Evolutionary conservation across 1,140 invertebrate genomes (phyloP), one percentile per base, ranked within the genome.

Genomic region (Steinernema khuongi): DNA sequence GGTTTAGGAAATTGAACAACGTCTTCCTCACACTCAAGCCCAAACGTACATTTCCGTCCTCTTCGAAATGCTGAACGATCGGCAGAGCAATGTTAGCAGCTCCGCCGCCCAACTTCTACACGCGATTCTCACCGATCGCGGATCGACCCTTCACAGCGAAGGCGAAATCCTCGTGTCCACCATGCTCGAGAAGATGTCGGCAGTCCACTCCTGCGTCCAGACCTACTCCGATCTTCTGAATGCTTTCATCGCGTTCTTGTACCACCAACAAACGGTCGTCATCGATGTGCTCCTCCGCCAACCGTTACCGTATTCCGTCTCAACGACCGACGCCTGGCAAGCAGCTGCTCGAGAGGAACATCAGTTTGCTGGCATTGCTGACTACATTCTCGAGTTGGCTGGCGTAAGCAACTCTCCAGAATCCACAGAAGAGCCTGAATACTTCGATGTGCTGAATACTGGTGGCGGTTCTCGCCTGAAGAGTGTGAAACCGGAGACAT

Each of bases 41-140:
- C 83, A 84, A 74, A 80, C 72, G 4, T 84, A 84, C 71, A 70
- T 84, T 1, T 83, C 82, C 0, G 84, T 81, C 4, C 68, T 85
- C 1, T 84, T 84, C 44, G 84, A 84, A 67, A 85, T 85, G 83
- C 66, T 84, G 0, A 70, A 68, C 33, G 83, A 84, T 68, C 50
- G 75, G 19, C 83, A 84, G 70, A 85, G 77, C 71, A 81, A 83
- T 41, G 81, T 82, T 2, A 81, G 80, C 50, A 75, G 73, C 29
- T 73, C 75, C 14, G 79, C 84, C 26, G 83, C 83, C 33, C 80
- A 84, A 70, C 70, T 84, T 30, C 31, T 84, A 4, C 80, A 68
- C n/a, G 75, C 77, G 19, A 78, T 82, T 11, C 68, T 84, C 1
- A 66, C 71, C 22, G 71, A 74, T 44, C 78, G 84, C 43, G 83